Conservation (phyloP, 1,140 invertebrate species). For the Drosophila bifasciata region DNA sequence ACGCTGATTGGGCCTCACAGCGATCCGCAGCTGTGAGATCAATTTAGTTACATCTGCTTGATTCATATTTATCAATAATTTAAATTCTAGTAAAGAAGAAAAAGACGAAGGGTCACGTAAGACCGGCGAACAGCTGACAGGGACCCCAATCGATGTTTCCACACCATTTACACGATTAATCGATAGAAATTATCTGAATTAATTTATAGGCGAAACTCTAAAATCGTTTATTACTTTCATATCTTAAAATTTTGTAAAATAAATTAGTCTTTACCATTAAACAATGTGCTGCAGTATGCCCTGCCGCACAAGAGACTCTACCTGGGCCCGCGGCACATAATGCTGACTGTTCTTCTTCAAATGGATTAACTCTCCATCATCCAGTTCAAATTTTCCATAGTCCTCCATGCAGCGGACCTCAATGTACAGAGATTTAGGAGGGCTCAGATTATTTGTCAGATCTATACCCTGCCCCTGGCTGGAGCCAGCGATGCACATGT, state of each 20-base stretch:
- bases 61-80: constrained; percentile 86
- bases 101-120: constrained; percentile 58
- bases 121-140: constrained; percentile 44
- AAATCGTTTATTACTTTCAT: constrained; percentile 3
- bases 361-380: constrained; percentile 94
- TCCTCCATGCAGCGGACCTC: constrained; percentile 95
- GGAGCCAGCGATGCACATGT: constrained; percentile 94
- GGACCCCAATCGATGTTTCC: constrained; percentile 11
- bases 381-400: constrained; percentile 97
- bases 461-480: constrained; percentile 93
- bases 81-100: constrained; percentile 16
- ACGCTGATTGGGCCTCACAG: constrained; percentile 86
- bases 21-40: constrained; percentile 89
- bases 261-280: constrained; percentile 25
- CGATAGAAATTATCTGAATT: neutral
- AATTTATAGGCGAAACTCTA: no score
- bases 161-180: constrained; percentile 1
- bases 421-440: constrained; percentile 96
- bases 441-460: constrained; percentile 93
- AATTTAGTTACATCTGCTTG: constrained; percentile 90
- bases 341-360: constrained; percentile 97
- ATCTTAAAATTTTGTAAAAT: neutral
- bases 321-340: constrained; percentile 93
- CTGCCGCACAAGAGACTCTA: constrained; percentile 96
- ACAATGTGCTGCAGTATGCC: constrained; percentile 93